Evolutionary conservation across 1,140 invertebrate species (phyloP).

Genomic region (Drosophila busckii): DNA sequence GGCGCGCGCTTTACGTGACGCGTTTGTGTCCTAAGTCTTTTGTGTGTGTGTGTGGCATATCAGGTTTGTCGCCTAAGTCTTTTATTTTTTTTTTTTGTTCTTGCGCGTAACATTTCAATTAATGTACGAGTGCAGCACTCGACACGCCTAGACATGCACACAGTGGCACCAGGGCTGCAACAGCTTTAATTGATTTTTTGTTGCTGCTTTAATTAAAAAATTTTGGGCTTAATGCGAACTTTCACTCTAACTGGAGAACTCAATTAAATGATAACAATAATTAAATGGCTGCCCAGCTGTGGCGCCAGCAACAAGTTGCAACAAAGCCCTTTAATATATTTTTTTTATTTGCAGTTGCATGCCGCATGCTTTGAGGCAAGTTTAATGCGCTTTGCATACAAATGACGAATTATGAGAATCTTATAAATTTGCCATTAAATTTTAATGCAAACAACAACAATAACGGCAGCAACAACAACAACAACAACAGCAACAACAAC

Average conservation of each 20-base stretch:
- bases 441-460: conserved; percentile 75
- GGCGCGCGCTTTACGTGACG: too few species aligned
- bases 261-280: conserved; percentile 73
- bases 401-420: conserved; percentile 79
- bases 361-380: conserved; percentile 35
- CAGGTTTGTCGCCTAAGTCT: conserved; percentile 47
- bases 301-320: too few species aligned
- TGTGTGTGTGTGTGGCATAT: conserved; percentile 18
- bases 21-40: conserved; percentile 30
- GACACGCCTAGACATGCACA: background rate
- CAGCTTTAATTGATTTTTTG: conserved; percentile 46
- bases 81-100: too few species aligned
- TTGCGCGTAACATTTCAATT: conserved; percentile 61
- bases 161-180: conserved; percentile 42
- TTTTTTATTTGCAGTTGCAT: conserved; percentile 30
- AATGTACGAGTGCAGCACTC: conserved; percentile 15
- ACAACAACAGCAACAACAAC: too few species aligned
- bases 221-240: conserved; percentile 43
- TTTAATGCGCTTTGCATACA: conserved; percentile 60
- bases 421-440: conserved; percentile 76
- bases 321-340: conserved; percentile 21
- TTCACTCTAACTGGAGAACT: conserved; percentile 53
- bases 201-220: conserved; percentile 46
- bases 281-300: too few species aligned
- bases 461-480: too few species aligned